Conservation (phyloP, 2,888 invertebrate species). For the Melinaea menophilus region DNA sequence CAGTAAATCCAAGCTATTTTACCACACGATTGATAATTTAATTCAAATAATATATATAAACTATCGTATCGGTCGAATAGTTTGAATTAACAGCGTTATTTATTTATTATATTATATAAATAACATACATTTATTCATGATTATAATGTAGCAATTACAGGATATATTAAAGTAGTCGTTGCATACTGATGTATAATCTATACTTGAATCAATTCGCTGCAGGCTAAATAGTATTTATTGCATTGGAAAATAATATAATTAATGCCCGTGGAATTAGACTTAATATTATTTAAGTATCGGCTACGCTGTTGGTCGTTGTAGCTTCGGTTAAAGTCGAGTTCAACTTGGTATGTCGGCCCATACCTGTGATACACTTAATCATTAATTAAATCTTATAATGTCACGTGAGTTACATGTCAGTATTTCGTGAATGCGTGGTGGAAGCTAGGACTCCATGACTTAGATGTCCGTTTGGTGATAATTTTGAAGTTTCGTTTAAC, state of each 20-base stretch:
- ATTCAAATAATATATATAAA: background rate
- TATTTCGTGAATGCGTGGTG: slow-evolving; percentile 27
- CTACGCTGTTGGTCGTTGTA: slow-evolving; percentile 35
- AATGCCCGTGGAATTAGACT: slow-evolving; percentile 42
- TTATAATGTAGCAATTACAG: slow-evolving; percentile 40
- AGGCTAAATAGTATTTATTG: slow-evolving; percentile 26
- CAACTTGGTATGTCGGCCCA: slow-evolving; percentile 38
- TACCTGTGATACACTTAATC: slow-evolving; percentile 41
- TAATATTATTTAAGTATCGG: slow-evolving; percentile 36
- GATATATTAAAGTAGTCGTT: slow-evolving; percentile 45
- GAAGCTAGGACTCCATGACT: slow-evolving; percentile 7
- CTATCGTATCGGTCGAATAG: slow-evolving; percentile 11
- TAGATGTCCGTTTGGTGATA: background rate
- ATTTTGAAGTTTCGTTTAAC: background rate
- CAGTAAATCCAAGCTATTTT: slow-evolving; percentile 23
- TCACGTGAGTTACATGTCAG: slow-evolving; percentile 30
- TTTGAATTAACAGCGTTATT: slow-evolving; percentile 24
- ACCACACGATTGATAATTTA: background rate
- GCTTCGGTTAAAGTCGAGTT: slow-evolving; percentile 40
- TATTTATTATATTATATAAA: slow-evolving; percentile 34
- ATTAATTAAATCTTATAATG: slow-evolving; percentile 25
- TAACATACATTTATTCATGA: slow-evolving; percentile 51
- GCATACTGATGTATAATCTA: slow-evolving; percentile 45
- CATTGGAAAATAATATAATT: slow-evolving; percentile 21
- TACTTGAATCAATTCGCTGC: slow-evolving; percentile 34